A percentile compares a stretch with the other conserved stretches of the same genome.
phyloP scores from a whole-genome alignment of 1,140 invertebrate genomes.

The Brachionus paranguensis region DNA sequence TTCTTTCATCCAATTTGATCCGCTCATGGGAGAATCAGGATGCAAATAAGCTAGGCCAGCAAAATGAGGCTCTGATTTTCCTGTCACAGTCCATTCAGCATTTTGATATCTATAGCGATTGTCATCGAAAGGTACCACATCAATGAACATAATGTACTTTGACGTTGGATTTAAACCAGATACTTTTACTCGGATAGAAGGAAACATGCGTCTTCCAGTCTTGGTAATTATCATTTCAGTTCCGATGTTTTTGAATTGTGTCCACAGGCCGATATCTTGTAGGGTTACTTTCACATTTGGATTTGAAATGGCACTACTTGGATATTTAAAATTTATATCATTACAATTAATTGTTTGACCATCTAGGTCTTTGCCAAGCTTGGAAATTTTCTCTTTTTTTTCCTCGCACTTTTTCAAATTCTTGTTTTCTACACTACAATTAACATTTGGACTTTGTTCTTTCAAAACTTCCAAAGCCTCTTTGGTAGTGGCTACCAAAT shows the following conservation, averaged over 20 bases:
- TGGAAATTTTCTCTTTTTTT: background rate
- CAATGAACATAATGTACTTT: constrained; percentile 31
- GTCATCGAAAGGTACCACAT: constrained; percentile 35
- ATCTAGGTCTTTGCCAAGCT: background rate
- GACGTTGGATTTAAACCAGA: background rate
- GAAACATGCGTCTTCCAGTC: constrained; percentile 35
- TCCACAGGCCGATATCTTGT: constrained; percentile 73
- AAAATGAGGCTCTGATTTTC: constrained; percentile 38
- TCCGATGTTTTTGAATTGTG: constrained; percentile 91
- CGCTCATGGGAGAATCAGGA: constrained; percentile 30
- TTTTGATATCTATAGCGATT: constrained; percentile 39
- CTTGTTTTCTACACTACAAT: background rate
- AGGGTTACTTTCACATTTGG: constrained; percentile 14
- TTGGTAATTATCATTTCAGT: constrained; percentile 99
- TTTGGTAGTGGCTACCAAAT: too few relatives aligned
- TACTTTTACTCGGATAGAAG: background rate
- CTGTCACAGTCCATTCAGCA: constrained; percentile 11
- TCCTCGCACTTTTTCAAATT: background rate
- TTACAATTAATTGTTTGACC: constrained; percentile 13
- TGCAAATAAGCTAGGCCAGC: constrained; percentile 19
- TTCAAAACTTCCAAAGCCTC: background rate
- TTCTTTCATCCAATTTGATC: constrained; percentile 37
- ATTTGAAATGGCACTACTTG: background rate
- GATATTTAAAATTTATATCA: constrained; percentile 31
- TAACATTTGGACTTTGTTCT: background rate